Conservation (phyloP, 2,797 vertebrate species). For the Parambassis ranga region DNA sequence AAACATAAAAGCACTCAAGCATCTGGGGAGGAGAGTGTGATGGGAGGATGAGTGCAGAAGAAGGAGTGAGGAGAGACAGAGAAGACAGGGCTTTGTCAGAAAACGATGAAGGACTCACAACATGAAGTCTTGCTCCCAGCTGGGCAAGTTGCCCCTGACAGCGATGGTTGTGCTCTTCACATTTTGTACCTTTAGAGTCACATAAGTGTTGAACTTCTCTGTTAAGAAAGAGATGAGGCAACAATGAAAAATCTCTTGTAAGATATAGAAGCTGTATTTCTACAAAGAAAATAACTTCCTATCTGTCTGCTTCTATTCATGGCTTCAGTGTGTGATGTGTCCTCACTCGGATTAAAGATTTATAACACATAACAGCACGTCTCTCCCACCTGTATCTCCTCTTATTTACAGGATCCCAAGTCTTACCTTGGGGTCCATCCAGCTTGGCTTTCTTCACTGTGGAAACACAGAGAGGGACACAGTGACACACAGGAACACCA, state of each 20-base stretch:
- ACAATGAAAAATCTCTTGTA: conserved; percentile 1
- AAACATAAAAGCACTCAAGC: conserved; percentile 19
- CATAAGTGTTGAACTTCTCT: conserved; percentile 99
- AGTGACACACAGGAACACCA: conserved; percentile 70
- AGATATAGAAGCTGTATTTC: background rate
- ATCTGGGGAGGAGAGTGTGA: conserved; percentile 16
- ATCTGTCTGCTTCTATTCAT: conserved; percentile 1
- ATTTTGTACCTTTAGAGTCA: conserved; percentile 99
- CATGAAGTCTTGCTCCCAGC: conserved; percentile 99
- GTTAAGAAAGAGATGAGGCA: conserved; percentile 26
- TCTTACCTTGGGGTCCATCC: conserved; percentile 95
- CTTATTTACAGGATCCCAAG: conserved; percentile 43
- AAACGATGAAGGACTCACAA: conserved; percentile 86
- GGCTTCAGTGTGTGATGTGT: conserved; percentile 15
- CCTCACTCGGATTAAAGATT: conserved; percentile 22
- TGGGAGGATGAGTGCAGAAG: conserved; percentile 10
- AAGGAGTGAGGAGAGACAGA: background rate
- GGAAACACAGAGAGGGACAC: conserved; percentile 71
- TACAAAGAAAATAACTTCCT: conserved; percentile 1
- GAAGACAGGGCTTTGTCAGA: conserved; percentile 12
- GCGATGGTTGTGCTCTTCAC: conserved; percentile 98
- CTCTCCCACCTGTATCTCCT: conserved; percentile 4
- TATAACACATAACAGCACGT: conserved; percentile 6
- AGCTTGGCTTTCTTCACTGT: conserved; percentile 99
- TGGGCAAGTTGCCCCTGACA: conserved; percentile 92